A percentile compares a stretch with the other conserved stretches of the same genome.
phyloP scores from a whole-genome alignment of 2,797 vertebrate species.

The Decapterus maruadsi region DNA sequence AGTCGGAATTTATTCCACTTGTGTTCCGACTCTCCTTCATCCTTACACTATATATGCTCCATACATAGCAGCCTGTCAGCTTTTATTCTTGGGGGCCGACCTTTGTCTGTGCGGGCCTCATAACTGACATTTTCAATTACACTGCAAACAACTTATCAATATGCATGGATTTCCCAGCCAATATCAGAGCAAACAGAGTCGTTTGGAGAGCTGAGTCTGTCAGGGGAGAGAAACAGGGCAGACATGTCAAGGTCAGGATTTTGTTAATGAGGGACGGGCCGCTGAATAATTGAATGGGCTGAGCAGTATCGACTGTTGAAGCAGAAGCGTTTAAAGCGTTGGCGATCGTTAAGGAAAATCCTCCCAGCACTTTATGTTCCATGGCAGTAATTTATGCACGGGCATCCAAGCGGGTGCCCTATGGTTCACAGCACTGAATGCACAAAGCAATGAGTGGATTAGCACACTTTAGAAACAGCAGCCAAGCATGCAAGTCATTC shows the following conservation, averaged over 20 bases:
- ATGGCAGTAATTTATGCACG: slow-evolving; percentile 88
- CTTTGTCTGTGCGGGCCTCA: slow-evolving; percentile 90
- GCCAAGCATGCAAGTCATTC: slow-evolving; percentile 85
- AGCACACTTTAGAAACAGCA: slow-evolving; percentile 84
- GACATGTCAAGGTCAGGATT: slow-evolving; percentile 92
- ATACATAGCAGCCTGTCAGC: slow-evolving; percentile 76
- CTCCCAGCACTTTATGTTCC: slow-evolving; percentile 87
- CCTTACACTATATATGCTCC: slow-evolving; percentile 56
- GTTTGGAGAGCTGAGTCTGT: slow-evolving; percentile 84
- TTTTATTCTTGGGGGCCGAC: slow-evolving; percentile 87
- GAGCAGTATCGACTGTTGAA: slow-evolving; percentile 86
- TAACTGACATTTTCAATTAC: slow-evolving; percentile 98
- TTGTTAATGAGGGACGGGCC: slow-evolving; percentile 89
- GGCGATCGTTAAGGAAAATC: slow-evolving; percentile 88
- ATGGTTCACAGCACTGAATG: slow-evolving; percentile 84
- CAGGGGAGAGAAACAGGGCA: slow-evolving; percentile 85
- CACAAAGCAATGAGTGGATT: slow-evolving; percentile 87
- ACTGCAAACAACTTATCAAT: slow-evolving; percentile 95
- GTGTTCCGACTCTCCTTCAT: slow-evolving; percentile 3
- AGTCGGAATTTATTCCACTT: slow-evolving; percentile 35
- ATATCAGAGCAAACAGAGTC: slow-evolving; percentile 86
- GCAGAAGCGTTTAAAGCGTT: slow-evolving; percentile 88
- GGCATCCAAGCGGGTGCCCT: slow-evolving; percentile 83
- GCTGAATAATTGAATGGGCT: slow-evolving; percentile 88
- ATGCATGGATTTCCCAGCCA: slow-evolving; percentile 92